Conservation (phyloP, 2,113 vertebrate genomes). For the Cnemophilus loriae region DNA sequence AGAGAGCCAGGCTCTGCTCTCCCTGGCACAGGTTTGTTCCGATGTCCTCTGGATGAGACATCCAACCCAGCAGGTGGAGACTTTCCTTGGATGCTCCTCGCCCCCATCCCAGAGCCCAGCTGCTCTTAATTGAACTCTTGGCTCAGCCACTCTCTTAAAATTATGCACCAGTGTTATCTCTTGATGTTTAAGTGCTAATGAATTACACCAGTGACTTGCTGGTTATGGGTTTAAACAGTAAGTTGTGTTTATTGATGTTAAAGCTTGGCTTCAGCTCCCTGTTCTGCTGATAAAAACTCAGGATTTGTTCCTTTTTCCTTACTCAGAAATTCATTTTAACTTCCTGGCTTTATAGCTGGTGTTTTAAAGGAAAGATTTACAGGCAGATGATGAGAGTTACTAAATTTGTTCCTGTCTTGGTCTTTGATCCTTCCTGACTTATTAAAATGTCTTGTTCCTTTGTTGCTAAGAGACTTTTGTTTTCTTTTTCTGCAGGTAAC, state of each 20-base stretch:
- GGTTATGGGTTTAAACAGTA: neutral
- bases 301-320: neutral
- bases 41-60: neutral
- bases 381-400: neutral
- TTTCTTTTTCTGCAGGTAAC: conserved; percentile 72
- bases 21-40: neutral
- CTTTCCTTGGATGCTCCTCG: neutral
- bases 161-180: neutral
- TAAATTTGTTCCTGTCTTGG: neutral
- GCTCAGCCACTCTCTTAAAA: neutral
- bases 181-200: neutral
- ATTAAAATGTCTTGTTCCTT: neutral
- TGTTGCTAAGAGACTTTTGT: conserved; percentile 51
- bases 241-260: neutral
- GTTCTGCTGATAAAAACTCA: neutral
- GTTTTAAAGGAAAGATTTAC: neutral
- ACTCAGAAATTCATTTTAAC: neutral
- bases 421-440: conserved; percentile 34
- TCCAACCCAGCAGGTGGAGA: neutral
- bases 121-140: neutral
- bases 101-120: neutral
- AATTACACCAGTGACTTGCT: neutral
- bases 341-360: neutral
- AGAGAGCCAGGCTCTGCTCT: neutral
- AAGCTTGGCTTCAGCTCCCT: neutral